Evolutionary conservation across 2,888 invertebrate genomes (phyloP), one percentile per base, ranked within the genome.

Genomic region (Actias luna): DNA sequence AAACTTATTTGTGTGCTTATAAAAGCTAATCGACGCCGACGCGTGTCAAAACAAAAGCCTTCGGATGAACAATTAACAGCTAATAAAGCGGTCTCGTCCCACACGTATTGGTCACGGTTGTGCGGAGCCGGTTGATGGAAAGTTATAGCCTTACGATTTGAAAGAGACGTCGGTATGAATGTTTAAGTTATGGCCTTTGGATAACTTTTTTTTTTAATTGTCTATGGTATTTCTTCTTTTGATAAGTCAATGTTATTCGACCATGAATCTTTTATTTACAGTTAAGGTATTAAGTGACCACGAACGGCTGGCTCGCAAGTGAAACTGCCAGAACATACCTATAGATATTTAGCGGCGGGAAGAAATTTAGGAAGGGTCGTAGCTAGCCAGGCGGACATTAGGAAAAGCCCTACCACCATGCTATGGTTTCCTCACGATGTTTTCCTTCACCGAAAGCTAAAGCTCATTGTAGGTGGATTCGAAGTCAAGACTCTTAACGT

Each of bases 61-160:
- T 57, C 65, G 46, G 50, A 50, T 62, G 63, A 58, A 73, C 65
- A 68, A 74, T 75, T 75, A 70, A 60, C 64, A 64, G 63, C 68
- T 66, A 71, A 73, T 70, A 70, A 68, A 50, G 22, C 12, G 66
- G 61, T 67, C 72, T 67, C 67, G 61, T 67, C 72, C 67, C 67
- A 72, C 67, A 66, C 64, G 64, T n/a, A 59, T 62, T 60, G 58
- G 61, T 63, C 52, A 33, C 61, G 62, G 46, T 62, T 58, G 58
- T 36, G 55, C 46, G 50, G 58, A 52, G 33, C 42, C 42, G 42
- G 42, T 27, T 18, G 50, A 14, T 27, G 55, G 55, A 55, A 55
- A 55, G 55, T 55, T 29, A 14, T 46, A 16, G 42, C 27, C 52
- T 52, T 27, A 52, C 52, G 52, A 50, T 52, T 14, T 27, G 27